Evolutionary conservation across 2,113 vertebrate genomes (phyloP).

Genomic region (Saccopteryx leptura): DNA sequence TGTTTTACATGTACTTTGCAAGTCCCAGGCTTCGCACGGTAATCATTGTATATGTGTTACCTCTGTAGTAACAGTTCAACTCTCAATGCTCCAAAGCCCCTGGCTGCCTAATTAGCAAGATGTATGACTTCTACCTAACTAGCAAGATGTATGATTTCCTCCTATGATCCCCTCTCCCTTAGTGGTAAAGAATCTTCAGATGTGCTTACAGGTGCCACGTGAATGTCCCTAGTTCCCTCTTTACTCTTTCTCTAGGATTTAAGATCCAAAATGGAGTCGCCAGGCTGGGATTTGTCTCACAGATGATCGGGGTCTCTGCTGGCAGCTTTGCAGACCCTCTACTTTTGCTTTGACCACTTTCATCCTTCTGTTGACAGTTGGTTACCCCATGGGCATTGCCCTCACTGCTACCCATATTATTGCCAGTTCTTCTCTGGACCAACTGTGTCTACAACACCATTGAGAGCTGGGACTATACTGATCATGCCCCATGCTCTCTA

Average conservation of each 20-base stretch:
- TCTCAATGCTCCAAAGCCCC: not conserved
- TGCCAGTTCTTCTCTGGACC: not conserved
- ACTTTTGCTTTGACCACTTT: not conserved
- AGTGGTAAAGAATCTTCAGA: not conserved
- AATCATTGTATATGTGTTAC: not conserved
- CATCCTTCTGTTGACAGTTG: not conserved
- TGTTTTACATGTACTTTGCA: not conserved
- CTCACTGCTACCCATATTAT: not conserved
- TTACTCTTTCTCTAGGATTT: not conserved
- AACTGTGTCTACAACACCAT: not conserved
- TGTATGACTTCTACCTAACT: not conserved
- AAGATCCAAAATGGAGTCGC: not conserved
- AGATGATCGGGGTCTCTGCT: not conserved
- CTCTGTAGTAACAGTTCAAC: not conserved
- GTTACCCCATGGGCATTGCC: not conserved
- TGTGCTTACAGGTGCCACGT: not conserved
- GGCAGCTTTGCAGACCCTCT: not conserved
- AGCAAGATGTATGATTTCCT: not conserved
- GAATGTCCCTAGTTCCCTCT: not conserved
- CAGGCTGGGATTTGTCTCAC: not conserved
- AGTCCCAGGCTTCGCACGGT: not conserved
- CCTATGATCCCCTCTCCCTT: not conserved
- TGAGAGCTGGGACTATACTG: not conserved
- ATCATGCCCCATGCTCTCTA: not conserved
- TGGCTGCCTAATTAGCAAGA: not conserved